Conservation (phyloP, 2,797 vertebrate species). For the Gymnopithys bicolor region DNA sequence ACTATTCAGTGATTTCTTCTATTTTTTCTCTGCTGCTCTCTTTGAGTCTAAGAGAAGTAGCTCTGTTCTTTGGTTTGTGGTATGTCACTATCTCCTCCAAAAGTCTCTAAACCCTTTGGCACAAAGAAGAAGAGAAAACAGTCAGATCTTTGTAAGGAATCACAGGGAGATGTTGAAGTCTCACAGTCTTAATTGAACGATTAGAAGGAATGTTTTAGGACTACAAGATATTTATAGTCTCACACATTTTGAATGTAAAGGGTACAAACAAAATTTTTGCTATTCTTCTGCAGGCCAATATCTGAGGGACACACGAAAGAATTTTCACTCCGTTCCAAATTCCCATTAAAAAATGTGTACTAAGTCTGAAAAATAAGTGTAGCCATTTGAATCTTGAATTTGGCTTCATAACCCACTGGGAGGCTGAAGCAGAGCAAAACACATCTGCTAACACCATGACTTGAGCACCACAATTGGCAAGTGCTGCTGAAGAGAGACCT, state of each 20-base stretch:
- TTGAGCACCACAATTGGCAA: conserved; percentile 28
- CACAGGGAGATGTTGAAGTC: not conserved
- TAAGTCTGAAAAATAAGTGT: conserved; percentile 38
- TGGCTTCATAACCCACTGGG: not conserved
- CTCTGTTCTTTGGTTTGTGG: not conserved
- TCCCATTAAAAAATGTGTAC: not conserved
- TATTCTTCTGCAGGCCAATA: conserved; percentile 24
- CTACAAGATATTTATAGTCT: conserved; percentile 30
- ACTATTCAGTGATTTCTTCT: not conserved
- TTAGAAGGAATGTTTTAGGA: conserved; percentile 16
- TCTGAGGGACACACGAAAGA: conserved; percentile 33
- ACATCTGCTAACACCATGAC: conserved; percentile 26
- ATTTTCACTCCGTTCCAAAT: conserved; percentile 53
- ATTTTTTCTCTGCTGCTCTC: not conserved
- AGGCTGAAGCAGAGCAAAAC: conserved; percentile 41
- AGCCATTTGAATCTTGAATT: conserved; percentile 30
- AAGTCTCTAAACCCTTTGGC: not conserved
- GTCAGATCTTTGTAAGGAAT: not conserved
- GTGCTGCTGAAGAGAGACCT: conserved; percentile 14
- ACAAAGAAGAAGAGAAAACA: not conserved
- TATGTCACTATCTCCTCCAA: not conserved
- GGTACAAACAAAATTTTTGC: not conserved
- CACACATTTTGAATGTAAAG: conserved; percentile 21
- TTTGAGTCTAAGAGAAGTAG: not conserved
- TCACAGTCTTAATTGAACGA: not conserved